Percentiles rank a stretch among this genome's conserved stretches.
These are phyloP conservation scores for Oscheius sp. DNA, from an alignment of 2,888 invertebrate species.

Conservation along the genomic window DNA sequence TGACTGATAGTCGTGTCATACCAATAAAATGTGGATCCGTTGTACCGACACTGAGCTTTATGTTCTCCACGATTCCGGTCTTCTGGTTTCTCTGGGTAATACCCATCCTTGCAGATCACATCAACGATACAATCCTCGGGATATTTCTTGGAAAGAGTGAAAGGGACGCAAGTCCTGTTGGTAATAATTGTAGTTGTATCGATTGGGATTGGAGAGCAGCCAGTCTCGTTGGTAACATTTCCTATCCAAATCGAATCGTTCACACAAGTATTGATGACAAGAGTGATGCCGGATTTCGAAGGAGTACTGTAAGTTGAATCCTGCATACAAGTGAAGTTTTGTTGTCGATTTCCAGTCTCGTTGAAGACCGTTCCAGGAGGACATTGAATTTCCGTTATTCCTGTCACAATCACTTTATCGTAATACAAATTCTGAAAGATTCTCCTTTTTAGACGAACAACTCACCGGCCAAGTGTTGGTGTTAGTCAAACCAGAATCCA, in stretches of 20 bases:
- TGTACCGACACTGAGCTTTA: neutral
- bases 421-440: neutral
- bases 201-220: neutral
- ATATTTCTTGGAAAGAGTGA: neutral
- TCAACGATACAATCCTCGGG: neutral
- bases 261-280: neutral
- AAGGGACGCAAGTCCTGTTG: neutral
- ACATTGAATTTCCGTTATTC: neutral
- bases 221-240: neutral
- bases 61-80: neutral
- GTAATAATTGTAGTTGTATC: neutral
- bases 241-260: too few relatives aligned
- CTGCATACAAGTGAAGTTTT: neutral
- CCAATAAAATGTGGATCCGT: neutral
- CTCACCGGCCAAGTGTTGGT: conserved; percentile 3
- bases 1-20: neutral
- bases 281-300: neutral
- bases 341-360: neutral
- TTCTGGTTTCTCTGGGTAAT: neutral
- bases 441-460: neutral
- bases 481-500: neutral
- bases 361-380: neutral
- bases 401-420: neutral
- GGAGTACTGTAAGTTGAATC: neutral
- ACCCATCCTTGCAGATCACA: neutral